These are phyloP conservation scores for Agelas oroides DNA, from an alignment of 37 sponge, comb jelly and placozoan genomes.

Conservation along the genomic window DNA sequence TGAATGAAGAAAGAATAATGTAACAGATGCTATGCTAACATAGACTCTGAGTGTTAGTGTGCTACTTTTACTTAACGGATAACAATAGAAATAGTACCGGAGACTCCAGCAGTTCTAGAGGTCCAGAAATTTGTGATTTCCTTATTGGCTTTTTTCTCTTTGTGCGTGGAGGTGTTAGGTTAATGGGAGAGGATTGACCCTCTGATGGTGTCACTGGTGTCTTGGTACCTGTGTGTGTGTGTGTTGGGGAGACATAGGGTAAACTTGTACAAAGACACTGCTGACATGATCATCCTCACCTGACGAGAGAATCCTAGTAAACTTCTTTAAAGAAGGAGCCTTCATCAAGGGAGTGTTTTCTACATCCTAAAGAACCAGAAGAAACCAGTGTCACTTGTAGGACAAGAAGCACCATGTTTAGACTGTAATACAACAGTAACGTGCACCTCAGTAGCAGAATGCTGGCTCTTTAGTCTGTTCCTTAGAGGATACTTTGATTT, in stretches of 20 bases:
- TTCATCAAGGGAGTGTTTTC: background rate
- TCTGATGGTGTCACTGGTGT: background rate
- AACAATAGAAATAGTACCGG: no score
- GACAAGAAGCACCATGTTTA: no score
- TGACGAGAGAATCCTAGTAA: background rate
- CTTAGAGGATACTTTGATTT: constrained; percentile 16
- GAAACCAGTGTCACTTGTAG: no score
- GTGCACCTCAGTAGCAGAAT: no score
- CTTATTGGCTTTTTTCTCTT: background rate
- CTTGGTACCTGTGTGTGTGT: no score
- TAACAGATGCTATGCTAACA: no score
- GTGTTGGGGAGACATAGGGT: no score
- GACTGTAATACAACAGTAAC: background rate
- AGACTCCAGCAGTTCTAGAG: constrained; percentile 10
- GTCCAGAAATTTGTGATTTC: constrained; percentile 44
- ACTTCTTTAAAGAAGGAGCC: background rate
- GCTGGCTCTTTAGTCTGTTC: background rate
- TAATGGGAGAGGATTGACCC: background rate
- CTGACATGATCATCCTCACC: no score
- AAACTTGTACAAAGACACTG: no score
- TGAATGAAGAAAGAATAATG: no score
- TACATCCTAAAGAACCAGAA: background rate
- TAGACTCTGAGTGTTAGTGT: no score
- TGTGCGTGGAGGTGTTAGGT: background rate
- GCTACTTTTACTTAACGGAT: no score